A percentile compares a stretch with the other conserved stretches of the same genome.
Conservation (phyloP, 2,888 invertebrate genomes). For the Tuberolachnus salignus region DNA sequence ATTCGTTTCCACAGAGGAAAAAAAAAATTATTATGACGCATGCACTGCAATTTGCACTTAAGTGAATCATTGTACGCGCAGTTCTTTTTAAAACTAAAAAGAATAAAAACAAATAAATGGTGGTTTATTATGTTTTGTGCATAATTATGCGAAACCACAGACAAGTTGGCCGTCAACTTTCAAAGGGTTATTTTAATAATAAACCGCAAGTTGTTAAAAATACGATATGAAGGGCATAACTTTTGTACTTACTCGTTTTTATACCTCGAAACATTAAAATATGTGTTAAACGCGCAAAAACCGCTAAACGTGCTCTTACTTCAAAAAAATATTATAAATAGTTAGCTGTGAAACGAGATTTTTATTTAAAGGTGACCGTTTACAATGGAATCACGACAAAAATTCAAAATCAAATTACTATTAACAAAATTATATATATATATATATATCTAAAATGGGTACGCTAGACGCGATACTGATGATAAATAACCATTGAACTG, state of each 20-base stretch:
- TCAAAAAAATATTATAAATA: neutral
- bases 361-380: too few species aligned
- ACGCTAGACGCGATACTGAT: neutral
- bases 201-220: constrained; percentile 3
- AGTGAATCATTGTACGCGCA: neutral
- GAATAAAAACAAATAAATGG: too few species aligned
- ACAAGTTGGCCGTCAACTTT: neutral
- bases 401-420: neutral
- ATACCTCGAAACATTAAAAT: neutral
- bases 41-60: neutral
- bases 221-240: neutral
- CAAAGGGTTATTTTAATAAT: constrained; percentile 5
- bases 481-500: neutral
- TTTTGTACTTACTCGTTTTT: constrained; percentile 9
- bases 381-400: too few species aligned
- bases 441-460: too few species aligned
- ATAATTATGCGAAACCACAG: neutral
- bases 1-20: neutral
- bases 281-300: neutral
- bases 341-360: too few species aligned
- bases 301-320: neutral
- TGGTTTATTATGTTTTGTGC: neutral
- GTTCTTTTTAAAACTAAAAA: neutral
- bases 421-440: neutral
- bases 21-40: neutral